Evolutionary conservation across 2,888 invertebrate species (phyloP).

Genomic region (Cenopis cana): DNA sequence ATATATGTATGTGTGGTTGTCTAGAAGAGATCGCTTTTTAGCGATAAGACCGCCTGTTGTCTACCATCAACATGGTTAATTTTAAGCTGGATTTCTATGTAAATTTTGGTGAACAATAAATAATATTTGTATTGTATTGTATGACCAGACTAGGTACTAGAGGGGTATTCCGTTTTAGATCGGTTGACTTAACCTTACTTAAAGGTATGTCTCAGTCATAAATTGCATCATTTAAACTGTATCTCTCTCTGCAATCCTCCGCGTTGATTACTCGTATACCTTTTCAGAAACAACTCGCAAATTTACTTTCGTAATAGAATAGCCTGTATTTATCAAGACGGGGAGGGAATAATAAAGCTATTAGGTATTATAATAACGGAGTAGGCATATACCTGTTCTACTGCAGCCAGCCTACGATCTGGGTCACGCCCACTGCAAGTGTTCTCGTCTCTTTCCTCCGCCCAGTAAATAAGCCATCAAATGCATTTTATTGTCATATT

Average conservation of each 20-base stretch:
- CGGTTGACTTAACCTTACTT: neutral
- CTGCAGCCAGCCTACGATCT: slow-evolving; percentile 37
- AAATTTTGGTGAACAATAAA: too few relatives aligned
- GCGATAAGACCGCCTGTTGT: too few relatives aligned
- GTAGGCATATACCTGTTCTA: slow-evolving; percentile 37
- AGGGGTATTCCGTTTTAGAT: too few relatives aligned
- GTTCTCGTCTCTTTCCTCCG: slow-evolving; percentile 29
- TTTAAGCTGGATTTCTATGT: too few relatives aligned
- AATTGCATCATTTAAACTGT: neutral
- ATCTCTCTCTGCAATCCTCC: neutral
- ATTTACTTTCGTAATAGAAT: slow-evolving; percentile 13
- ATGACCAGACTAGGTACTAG: too few relatives aligned
- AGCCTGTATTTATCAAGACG: slow-evolving; percentile 31
- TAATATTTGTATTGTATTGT: too few relatives aligned
- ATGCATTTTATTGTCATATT: slow-evolving; percentile 37
- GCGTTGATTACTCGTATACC: slow-evolving; percentile 6
- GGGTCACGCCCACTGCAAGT: slow-evolving; percentile 42
- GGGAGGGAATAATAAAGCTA: slow-evolving; percentile 32
- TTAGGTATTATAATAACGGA: slow-evolving; percentile 34
- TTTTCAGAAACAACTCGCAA: slow-evolving; percentile 16
- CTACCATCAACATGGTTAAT: too few relatives aligned
- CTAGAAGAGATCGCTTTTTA: too few relatives aligned
- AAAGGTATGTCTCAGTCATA: neutral
- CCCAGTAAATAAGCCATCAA: slow-evolving; percentile 43
- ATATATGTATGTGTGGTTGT: too few relatives aligned